Evolutionary conservation across 92 coral and sea anemone genomes (phyloP), one percentile per base, ranked within the genome.

Genomic region (Pocillopora meandrina): DNA sequence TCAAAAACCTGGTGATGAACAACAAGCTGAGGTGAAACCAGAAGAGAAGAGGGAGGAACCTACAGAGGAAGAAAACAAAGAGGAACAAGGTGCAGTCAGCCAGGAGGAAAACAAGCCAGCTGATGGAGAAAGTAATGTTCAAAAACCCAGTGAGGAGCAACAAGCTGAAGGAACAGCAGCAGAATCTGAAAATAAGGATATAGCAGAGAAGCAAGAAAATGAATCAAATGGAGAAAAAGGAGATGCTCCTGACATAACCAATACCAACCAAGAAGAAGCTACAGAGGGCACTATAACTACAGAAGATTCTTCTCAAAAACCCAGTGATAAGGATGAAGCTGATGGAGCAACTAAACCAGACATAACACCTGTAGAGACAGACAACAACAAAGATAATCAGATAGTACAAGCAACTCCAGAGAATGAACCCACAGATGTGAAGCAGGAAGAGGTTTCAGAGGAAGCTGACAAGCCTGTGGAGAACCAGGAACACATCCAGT

Each of bases 21-120:
- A 56, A 20, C 72, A 77, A 63, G 31, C 34, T 23, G 33, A 55
- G 52, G 77, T 69, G n/a, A 82, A 82, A 72, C 34, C 86, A 35
- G 61, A 47, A 58, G 79, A 42, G 59, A 19, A 71, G 21, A 56
- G 72, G 59, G 79, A 83, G 36, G 77, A 60, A 71, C 20, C 72
- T 26, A 57, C 67, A 62, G 66, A 36, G 75, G 35, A 55, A 86
- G 84, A 19, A 62, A 73, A 61, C 19, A 56, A 3, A 17, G 68
- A 60, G 56, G 68, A 67, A 35, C 47, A 60, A 18, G 21, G 3
- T 64, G 82, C 49, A 56, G 36, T 65, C n/a, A n/a, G 64, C 35
- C 79, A 75, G 56, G 47, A 56, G n/a, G n/a, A 52, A 20, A 60
- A 59, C 10, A 23, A 55, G 31, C 68, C 77, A n/a, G 49, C 56